Conservation (phyloP, 1,140 invertebrate species). For the Pseudomyrmex sp. region DNA sequence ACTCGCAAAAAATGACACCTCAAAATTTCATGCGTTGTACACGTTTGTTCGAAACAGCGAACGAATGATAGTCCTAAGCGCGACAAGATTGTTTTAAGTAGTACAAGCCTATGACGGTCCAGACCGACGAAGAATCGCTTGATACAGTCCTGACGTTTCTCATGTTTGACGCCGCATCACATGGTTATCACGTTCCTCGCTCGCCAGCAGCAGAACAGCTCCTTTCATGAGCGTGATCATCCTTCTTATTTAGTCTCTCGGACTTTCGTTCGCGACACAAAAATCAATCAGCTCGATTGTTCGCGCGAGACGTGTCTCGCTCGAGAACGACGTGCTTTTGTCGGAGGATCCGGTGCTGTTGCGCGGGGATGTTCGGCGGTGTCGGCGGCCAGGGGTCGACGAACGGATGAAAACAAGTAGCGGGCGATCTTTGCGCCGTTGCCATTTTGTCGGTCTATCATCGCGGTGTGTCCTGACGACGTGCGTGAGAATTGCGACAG, state of each 20-base stretch:
- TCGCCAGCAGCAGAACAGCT: constrained; percentile 28
- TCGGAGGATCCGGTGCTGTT: background rate
- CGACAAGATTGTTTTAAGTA: background rate
- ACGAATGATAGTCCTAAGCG: background rate
- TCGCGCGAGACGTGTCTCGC: background rate
- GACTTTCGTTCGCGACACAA: background rate
- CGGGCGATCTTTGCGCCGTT: constrained; percentile 4
- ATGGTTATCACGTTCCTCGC: constrained; percentile 72
- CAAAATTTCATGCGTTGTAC: too few relatives aligned
- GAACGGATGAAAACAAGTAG: constrained; percentile 19
- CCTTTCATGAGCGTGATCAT: constrained; percentile 6
- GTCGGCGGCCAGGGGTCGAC: background rate
- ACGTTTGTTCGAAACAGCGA: background rate
- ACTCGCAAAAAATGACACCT: too few relatives aligned
- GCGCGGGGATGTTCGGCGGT: background rate
- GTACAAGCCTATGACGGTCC: background rate
- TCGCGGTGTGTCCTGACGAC: background rate
- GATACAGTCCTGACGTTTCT: constrained; percentile 67
- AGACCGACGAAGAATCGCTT: background rate
- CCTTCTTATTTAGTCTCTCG: background rate
- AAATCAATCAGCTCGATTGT: background rate
- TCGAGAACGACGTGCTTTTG: background rate
- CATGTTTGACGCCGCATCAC: constrained; percentile 72
- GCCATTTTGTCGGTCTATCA: constrained; percentile 41
- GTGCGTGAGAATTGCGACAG: too few relatives aligned